Conservation (phyloP, 2,797 vertebrate genomes). For the Brachymystax lenok region DNA sequence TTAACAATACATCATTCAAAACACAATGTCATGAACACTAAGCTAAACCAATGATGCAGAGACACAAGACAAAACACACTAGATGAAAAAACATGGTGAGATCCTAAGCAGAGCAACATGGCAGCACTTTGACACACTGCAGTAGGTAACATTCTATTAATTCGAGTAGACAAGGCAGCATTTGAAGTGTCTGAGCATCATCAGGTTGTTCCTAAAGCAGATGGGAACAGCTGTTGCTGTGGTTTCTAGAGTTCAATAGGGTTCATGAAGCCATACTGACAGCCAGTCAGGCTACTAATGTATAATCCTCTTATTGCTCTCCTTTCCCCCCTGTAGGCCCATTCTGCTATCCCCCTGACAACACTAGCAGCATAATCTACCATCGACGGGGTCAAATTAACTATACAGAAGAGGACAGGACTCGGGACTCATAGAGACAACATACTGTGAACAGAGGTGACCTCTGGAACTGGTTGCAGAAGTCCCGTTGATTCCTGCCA, state of each 20-base stretch:
- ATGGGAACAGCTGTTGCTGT: conserved; percentile 31
- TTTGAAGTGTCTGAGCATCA: background rate
- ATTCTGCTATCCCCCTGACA: conserved; percentile 54
- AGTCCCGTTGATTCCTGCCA: conserved; percentile 38
- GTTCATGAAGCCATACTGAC: conserved; percentile 40
- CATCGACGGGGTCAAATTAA: conserved; percentile 44
- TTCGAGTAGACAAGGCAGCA: conserved; percentile 12
- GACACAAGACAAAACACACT: conserved; percentile 3
- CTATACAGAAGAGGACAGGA: conserved; percentile 53
- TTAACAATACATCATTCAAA: conserved; percentile 47
- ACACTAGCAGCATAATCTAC: conserved; percentile 51
- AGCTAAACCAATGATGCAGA: conserved; percentile 34
- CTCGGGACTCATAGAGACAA: conserved; percentile 19
- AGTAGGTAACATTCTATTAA: background rate
- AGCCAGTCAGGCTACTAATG: conserved; percentile 33
- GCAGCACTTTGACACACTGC: background rate
- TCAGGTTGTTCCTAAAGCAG: background rate
- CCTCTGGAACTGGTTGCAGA: conserved; percentile 31
- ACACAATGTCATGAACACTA: conserved; percentile 27
- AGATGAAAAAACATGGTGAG: conserved; percentile 11
- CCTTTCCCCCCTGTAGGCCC: conserved; percentile 33
- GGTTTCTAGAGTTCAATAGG: conserved; percentile 21
- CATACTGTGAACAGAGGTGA: conserved; percentile 45
- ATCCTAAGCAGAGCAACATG: conserved; percentile 25
- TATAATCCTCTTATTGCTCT: conserved; percentile 66